Conservation (phyloP, 2,113 vertebrate species). For the Motacilla tschutschensis region DNA sequence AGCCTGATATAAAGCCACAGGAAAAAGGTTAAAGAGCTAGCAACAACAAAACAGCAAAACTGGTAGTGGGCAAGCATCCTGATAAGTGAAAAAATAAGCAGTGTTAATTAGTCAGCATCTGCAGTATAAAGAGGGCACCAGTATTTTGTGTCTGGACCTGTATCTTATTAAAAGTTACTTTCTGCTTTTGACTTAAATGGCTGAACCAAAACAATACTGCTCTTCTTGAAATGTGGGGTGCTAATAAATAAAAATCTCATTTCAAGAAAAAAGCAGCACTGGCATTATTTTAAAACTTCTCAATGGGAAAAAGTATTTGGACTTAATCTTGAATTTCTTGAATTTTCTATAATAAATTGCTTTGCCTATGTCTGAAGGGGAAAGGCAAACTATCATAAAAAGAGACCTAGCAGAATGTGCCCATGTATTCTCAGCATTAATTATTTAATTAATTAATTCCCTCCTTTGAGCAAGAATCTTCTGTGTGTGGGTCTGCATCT, state of each 20-base stretch:
- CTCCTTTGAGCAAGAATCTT: neutral
- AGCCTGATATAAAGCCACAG: neutral
- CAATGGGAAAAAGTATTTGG: neutral
- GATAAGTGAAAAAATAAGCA: neutral
- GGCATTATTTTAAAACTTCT: neutral
- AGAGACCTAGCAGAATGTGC: neutral
- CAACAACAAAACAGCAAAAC: neutral
- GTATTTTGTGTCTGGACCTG: neutral
- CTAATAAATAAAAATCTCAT: neutral
- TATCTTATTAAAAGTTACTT: neutral
- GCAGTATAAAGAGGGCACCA: neutral
- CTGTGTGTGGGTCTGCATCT: neutral
- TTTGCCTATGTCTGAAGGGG: neutral
- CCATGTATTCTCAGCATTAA: neutral
- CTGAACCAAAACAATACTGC: neutral
- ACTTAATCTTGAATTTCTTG: neutral
- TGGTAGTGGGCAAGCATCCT: neutral
- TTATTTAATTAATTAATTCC: neutral
- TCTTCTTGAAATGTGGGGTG: neutral
- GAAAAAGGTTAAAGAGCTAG: neutral
- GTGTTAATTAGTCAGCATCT: neutral
- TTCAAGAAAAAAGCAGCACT: neutral
- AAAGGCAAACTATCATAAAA: neutral
- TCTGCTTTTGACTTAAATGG: neutral
- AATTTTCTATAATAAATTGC: neutral